These are phyloP conservation scores for Xenopus laevis DNA, from an alignment of 2,113 vertebrate genomes.

Conservation along the genomic window DNA sequence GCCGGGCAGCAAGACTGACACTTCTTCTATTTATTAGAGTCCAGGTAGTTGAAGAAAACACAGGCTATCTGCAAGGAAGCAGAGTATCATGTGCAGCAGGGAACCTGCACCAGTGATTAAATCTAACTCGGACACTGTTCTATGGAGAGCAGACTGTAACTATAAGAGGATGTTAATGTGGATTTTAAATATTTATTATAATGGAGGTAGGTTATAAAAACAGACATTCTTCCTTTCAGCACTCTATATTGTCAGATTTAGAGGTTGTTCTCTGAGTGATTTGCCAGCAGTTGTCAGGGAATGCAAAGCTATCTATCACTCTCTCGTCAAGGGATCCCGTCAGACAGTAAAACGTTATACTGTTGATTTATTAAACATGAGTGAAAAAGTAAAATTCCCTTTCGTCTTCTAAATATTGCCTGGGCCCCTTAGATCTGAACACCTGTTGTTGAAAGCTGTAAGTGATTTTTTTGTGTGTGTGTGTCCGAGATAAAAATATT, in stretches of 20 bases:
- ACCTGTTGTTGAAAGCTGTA: conserved; percentile 66
- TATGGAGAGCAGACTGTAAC: conserved; percentile 70
- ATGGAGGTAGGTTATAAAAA: conserved; percentile 96
- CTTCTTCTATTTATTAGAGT: conserved; percentile 61
- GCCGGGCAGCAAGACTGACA: conserved; percentile 52
- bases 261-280: conserved; percentile 85
- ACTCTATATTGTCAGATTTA: conserved; percentile 96
- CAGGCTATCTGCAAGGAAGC: conserved; percentile 53
- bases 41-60: conserved; percentile 71
- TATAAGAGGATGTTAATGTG: conserved; percentile 70
- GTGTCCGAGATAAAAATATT: background rate
- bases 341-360: conserved; percentile 70
- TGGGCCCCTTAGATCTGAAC: conserved; percentile 57
- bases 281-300: conserved; percentile 80
- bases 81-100: conserved; percentile 54
- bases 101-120: conserved; percentile 72
- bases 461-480: conserved; percentile 40
- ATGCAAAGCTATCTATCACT: conserved; percentile 72
- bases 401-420: conserved; percentile 46
- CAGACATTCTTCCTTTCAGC: conserved; percentile 96
- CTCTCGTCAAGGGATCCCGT: conserved; percentile 62
- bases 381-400: conserved; percentile 53
- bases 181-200: conserved; percentile 86
- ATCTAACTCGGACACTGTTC: conserved; percentile 68
- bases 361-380: conserved; percentile 71